Conservation (phyloP, 2,888 invertebrate species). For the Agrochola litura region DNA sequence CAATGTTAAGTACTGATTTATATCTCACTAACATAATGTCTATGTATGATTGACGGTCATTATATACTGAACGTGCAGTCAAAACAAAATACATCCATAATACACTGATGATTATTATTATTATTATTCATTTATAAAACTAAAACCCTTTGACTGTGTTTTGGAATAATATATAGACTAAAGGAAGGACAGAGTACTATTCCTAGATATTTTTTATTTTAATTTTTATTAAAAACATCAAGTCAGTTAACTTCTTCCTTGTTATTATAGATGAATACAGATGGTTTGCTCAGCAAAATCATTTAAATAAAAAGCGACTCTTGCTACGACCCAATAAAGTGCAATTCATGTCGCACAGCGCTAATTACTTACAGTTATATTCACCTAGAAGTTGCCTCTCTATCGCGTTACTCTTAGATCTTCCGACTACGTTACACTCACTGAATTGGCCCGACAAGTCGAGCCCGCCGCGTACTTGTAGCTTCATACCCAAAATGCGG, state of each 20-base stretch:
- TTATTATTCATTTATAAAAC: slow-evolving; percentile 20
- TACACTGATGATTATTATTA: slow-evolving; percentile 49
- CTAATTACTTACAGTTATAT: no score
- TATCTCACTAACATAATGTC: slow-evolving; percentile 71
- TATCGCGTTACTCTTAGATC: no score
- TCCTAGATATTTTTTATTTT: neutral
- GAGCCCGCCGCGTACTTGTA: no score
- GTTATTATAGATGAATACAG: neutral
- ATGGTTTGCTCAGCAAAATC: no score
- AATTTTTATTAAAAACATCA: neutral
- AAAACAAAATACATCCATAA: slow-evolving; percentile 41
- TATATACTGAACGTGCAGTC: slow-evolving; percentile 48
- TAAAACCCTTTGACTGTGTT: slow-evolving; percentile 37
- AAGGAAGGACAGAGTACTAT: neutral
- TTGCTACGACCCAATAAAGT: no score
- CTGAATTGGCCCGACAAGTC: no score
- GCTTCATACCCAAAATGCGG: no score
- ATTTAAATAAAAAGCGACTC: no score
- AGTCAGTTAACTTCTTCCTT: neutral
- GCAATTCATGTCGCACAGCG: no score
- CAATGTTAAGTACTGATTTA: slow-evolving; percentile 63
- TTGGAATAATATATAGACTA: neutral
- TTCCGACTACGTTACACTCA: no score
- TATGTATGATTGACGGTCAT: slow-evolving; percentile 48
- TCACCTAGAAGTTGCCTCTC: no score